These are phyloP conservation scores for Chionodraco myersi DNA, from an alignment of 2,113 vertebrate genomes.

Conservation along the genomic window DNA sequence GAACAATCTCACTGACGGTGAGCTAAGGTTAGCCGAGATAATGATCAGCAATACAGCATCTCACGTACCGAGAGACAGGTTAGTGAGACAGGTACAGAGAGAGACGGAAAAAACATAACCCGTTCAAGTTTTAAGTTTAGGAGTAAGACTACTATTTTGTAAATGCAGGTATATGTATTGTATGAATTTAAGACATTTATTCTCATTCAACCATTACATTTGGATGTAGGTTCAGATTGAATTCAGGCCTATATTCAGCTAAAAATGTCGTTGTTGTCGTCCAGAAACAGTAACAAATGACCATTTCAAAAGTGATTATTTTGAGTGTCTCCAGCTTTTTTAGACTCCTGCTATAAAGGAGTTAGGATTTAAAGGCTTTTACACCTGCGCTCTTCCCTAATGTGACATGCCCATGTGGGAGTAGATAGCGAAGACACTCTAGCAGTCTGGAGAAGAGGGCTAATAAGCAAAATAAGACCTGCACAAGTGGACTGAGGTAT, in stretches of 20 bases:
- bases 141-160: conserved; percentile 10
- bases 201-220: not conserved
- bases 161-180: not conserved
- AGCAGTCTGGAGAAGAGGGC: not conserved
- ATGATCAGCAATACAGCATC: conserved; percentile 70
- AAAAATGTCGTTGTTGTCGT: not conserved
- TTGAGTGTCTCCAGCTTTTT: not conserved
- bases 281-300: no score
- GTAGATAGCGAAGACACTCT: not conserved
- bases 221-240: not conserved
- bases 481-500: not conserved
- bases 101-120: not conserved
- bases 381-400: not conserved
- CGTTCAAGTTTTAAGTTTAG: not conserved
- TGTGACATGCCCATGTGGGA: not conserved
- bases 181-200: not conserved
- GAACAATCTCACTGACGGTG: conserved; percentile 54
- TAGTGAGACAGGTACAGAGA: conserved; percentile 5
- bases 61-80: conserved; percentile 39
- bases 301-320: not conserved
- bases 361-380: no score
- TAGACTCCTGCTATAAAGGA: not conserved
- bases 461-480: not conserved
- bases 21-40: conserved; percentile 68
- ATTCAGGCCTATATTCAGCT: not conserved